Evolutionary conservation across 1,140 invertebrate genomes (phyloP).

Genomic region (Nasonia vitripennis): DNA sequence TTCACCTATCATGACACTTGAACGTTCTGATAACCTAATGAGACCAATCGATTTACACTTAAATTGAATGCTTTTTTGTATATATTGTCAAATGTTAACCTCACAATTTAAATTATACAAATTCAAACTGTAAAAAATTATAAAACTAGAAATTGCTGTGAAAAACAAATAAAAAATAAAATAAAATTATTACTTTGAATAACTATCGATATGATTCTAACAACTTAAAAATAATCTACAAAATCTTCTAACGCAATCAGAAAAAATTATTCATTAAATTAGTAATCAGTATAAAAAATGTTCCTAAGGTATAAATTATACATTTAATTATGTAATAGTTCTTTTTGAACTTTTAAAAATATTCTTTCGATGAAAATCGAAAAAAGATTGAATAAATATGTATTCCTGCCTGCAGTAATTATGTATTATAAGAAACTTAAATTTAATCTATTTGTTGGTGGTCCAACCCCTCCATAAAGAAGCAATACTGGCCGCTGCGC

Average conservation of each 20-base stretch:
- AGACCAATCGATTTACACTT: conserved; percentile 52
- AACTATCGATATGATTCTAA: conserved; percentile 9
- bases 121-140: conserved; percentile 44
- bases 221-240: conserved; percentile 27
- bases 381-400: conserved; percentile 41
- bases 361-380: conserved; percentile 30
- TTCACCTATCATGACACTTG: conserved; percentile 32
- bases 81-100: conserved; percentile 46
- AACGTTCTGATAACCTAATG: conserved; percentile 47
- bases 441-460: conserved; percentile 67
- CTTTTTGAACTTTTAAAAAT: background rate
- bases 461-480: conserved; percentile 84
- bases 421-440: conserved; percentile 30
- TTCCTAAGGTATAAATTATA: conserved; percentile 23
- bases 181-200: conserved; percentile 10
- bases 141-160: conserved; percentile 33
- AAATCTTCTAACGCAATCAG: conserved; percentile 1
- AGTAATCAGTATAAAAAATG: conserved; percentile 43
- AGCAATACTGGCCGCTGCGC: conserved; percentile 81
- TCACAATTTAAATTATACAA: conserved; percentile 22
- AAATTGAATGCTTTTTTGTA: conserved; percentile 44
- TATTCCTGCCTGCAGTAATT: conserved; percentile 44
- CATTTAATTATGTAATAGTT: conserved; percentile 21
- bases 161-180: conserved; percentile 42
- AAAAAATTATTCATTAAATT: conserved; percentile 20